phyloP scores from a whole-genome alignment of 2,888 invertebrate genomes.

The Cheiracanthium punctorium region DNA sequence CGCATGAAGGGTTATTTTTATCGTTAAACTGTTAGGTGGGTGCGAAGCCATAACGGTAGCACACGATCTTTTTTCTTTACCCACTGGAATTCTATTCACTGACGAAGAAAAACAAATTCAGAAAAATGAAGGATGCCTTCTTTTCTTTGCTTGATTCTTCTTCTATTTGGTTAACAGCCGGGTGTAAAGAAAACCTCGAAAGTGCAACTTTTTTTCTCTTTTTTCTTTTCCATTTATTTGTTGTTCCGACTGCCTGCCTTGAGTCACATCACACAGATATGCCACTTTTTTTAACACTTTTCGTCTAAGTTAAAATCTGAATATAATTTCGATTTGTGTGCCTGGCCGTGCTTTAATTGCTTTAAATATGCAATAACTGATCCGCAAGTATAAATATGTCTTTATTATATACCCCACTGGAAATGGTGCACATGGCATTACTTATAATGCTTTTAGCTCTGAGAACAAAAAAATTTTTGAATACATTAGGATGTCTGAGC shows the following conservation, averaged over 20 bases:
- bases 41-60: conserved; percentile 41
- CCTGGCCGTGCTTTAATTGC: too few relatives aligned
- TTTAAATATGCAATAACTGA: too few relatives aligned
- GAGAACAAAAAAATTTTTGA: too few relatives aligned
- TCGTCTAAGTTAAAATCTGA: neutral
- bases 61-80: conserved; percentile 5
- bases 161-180: conserved; percentile 15
- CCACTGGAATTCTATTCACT: conserved; percentile 14
- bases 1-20: conserved; percentile 26
- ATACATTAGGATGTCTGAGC: too few relatives aligned
- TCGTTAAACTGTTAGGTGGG: conserved; percentile 22
- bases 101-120: neutral
- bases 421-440: too few relatives aligned
- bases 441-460: too few relatives aligned
- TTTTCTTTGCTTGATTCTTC: neutral
- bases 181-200: neutral
- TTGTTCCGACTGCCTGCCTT: neutral
- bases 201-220: neutral
- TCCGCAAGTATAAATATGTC: too few relatives aligned
- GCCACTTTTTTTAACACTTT: neutral
- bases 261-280: neutral
- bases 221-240: too few relatives aligned
- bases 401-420: too few relatives aligned
- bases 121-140: neutral
- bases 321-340: neutral